Evolutionary conservation across 2,888 invertebrate genomes (phyloP).

Genomic region (Nephrotoma guestfalica): DNA sequence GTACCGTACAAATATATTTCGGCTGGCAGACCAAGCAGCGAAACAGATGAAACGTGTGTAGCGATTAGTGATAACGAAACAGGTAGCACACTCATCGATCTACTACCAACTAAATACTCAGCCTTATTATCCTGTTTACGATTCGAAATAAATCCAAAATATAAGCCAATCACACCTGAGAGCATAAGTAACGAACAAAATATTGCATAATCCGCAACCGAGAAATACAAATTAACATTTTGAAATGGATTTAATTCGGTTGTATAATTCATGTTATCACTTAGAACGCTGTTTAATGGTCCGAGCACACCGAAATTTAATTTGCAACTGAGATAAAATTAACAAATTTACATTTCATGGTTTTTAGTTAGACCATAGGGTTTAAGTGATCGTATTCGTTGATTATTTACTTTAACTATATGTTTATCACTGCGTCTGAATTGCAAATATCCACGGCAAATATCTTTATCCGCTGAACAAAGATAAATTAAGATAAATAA

Average conservation of each 20-base stretch:
- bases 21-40: conserved; percentile 27
- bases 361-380: background rate
- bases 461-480: background rate
- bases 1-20: conserved; percentile 37
- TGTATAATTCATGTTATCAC: background rate
- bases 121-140: background rate
- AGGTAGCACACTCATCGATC: background rate
- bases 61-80: background rate
- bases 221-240: background rate
- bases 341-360: background rate
- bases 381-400: background rate
- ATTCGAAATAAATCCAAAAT: background rate
- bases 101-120: conserved; percentile 1
- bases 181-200: background rate
- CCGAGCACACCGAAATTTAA: background rate
- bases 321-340: background rate
- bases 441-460: background rate
- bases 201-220: background rate
- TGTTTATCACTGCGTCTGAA: background rate
- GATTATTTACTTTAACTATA: background rate
- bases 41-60: conserved; percentile 4
- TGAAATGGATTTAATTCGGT: background rate
- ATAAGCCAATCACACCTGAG: background rate
- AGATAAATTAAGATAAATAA: background rate
- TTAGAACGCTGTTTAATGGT: background rate